Base-by-base conservation (phyloP, 2,888 invertebrate species). In the Tolmerus cingulatus region DNA sequence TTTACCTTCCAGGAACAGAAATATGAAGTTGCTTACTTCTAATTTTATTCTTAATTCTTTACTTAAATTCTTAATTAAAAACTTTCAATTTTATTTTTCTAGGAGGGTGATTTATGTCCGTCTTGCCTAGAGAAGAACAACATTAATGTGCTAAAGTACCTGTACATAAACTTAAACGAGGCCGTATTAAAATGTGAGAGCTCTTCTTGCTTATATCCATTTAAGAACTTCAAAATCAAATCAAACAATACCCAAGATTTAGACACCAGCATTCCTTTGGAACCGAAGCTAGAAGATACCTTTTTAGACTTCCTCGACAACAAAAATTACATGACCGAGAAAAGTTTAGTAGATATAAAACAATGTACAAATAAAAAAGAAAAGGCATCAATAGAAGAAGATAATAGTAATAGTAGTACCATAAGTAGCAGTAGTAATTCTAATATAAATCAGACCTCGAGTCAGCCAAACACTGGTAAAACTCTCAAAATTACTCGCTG, bases 171-270 rank as follows among this genome's bases (percentile, higher is more conserved):
- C 27, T 34, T 81, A 30, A 14, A 46, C 23, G 81, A 81, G 51
- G 16, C 81, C 46, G 81, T 81, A 14, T 55, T 81, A 34, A 81
- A 81, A 55, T 81, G 81, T 51, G 81, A 81, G 55, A 81, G 81
- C 19, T 27, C 51, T 14, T 27, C 27, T 23, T 81, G 81, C 43
- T 19, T 81, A 34, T 81, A 81, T 55, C 81, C 81, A 19, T 81
- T 81, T n/a, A 27, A 30, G 14, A 55, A 55, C 46, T 81, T 81
- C 16, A 14, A 14, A 46, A 81, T 81, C 23, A 81, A 81, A 34
- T 66, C 66, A 66, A 66, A 12, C 23, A 66, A 27, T 66, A 12
- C 12, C 4, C 66, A 66, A 9, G 66, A 66, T 27, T 23, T 66
- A 27, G 27, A 66, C 19, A 12, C 27, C 23, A 66, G 27, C 66